These are phyloP conservation scores for Chelonus formosanus DNA, from an alignment of 2,888 invertebrate genomes.

Conservation along the genomic window DNA sequence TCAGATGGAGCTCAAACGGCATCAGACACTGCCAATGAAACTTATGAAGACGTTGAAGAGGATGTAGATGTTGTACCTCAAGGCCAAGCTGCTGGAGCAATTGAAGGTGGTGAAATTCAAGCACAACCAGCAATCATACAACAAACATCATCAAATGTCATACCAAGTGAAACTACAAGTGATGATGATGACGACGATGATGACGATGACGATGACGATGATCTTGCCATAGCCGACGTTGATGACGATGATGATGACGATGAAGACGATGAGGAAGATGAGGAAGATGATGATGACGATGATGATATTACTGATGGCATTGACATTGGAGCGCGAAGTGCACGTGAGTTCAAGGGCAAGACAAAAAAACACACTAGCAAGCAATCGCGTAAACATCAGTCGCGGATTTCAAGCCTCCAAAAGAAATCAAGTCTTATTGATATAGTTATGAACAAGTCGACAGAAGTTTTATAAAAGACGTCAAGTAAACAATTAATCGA, in stretches of 20 bases:
- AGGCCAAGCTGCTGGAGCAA: slow-evolving; percentile 55
- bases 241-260: slow-evolving; percentile 75
- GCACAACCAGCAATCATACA: slow-evolving; percentile 50
- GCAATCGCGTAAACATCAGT: slow-evolving; percentile 45
- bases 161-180: slow-evolving; percentile 58
- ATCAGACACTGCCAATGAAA: slow-evolving; percentile 50
- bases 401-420: slow-evolving; percentile 47
- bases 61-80: slow-evolving; percentile 58
- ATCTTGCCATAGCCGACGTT: slow-evolving; percentile 62
- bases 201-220: slow-evolving; percentile 66
- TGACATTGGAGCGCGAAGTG: slow-evolving; percentile 75
- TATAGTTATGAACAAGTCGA: no score
- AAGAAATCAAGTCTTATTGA: slow-evolving; percentile 25
- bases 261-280: slow-evolving; percentile 74
- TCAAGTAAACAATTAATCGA: no score
- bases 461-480: no score
- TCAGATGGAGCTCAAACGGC: slow-evolving; percentile 55
- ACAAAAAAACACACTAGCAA: slow-evolving; percentile 60
- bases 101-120: slow-evolving; percentile 60
- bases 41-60: slow-evolving; percentile 56
- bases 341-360: slow-evolving; percentile 87
- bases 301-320: slow-evolving; percentile 75
- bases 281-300: slow-evolving; percentile 74
- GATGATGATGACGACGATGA: slow-evolving; percentile 69
- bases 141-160: slow-evolving; percentile 45